A percentile compares a stretch with the other conserved stretches of the same genome.
These are phyloP conservation scores for Popillia japonica DNA, from an alignment of 1,140 invertebrate species.

Conservation along the genomic window DNA sequence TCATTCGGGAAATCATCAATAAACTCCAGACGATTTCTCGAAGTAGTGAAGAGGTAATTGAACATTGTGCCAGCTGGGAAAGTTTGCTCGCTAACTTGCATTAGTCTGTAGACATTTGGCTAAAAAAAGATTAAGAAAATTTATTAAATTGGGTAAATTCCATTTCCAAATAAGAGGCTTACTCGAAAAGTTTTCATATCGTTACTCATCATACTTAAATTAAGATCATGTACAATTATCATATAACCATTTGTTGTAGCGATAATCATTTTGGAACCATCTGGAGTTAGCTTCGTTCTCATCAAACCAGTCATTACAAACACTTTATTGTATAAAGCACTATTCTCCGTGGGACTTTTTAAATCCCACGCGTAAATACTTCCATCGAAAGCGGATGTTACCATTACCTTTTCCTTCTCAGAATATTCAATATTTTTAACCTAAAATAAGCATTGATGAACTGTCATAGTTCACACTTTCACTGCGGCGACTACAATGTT, in stretches of 20 bases:
- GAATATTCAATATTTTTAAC: conserved; percentile 95
- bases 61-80: conserved; percentile 81
- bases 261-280: conserved; percentile 87
- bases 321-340: conserved; percentile 80
- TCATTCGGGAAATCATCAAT: conserved; percentile 92
- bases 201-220: conserved; percentile 78
- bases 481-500: no score
- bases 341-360: conserved; percentile 83
- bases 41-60: conserved; percentile 80
- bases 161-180: no score
- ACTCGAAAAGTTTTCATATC: conserved; percentile 90
- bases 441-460: conserved; percentile 42
- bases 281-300: conserved; percentile 86
- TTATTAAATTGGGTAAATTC: no score
- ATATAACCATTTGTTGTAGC: conserved; percentile 89
- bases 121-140: conserved; percentile 60
- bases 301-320: conserved; percentile 85
- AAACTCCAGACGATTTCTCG: conserved; percentile 87
- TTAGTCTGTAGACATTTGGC: conserved; percentile 88
- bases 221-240: conserved; percentile 89
- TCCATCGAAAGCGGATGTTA: conserved; percentile 93
- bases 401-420: conserved; percentile 81
- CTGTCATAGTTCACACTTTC: no score
- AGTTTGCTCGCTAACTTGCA: conserved; percentile 84
- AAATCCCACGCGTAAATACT: conserved; percentile 96